These are phyloP conservation scores for Mylabris phalerata DNA, from an alignment of 1,140 invertebrate genomes.

Conservation along the genomic window DNA sequence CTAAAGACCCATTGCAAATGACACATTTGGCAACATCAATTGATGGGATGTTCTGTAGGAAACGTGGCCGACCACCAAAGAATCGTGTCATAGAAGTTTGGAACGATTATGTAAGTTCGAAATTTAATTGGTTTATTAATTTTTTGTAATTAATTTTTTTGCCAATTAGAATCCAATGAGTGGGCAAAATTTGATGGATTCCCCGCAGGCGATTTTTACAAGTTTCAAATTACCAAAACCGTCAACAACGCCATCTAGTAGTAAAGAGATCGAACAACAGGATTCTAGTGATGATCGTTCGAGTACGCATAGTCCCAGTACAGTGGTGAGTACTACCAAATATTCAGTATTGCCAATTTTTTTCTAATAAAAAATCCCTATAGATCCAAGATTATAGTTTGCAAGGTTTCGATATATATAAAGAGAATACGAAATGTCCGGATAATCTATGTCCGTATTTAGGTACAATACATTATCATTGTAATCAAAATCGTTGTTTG, in stretches of 20 bases:
- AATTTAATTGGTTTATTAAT: background rate
- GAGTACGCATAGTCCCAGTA: constrained; percentile 24
- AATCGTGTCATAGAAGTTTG: constrained; percentile 87
- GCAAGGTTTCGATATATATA: constrained; percentile 38
- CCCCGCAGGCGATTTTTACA: constrained; percentile 86
- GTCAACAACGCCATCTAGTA: constrained; percentile 44
- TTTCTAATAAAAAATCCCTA: background rate
- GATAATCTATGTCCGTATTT: constrained; percentile 52
- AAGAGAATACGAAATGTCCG: constrained; percentile 40
- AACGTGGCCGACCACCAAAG: constrained; percentile 84
- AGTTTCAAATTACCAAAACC: constrained; percentile 86
- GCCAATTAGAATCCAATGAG: constrained; percentile 40
- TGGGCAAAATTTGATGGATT: constrained; percentile 48
- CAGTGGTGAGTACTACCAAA: constrained; percentile 18
- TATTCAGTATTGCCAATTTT: background rate
- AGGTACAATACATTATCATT: constrained; percentile 60
- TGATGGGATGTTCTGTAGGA: constrained; percentile 83
- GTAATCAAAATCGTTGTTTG: constrained; percentile 65
- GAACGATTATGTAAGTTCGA: constrained; percentile 65
- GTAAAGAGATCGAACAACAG: constrained; percentile 42
- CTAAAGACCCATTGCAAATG: constrained; percentile 49
- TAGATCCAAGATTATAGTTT: constrained; percentile 31
- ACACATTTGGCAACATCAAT: constrained; percentile 66
- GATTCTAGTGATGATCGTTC: constrained; percentile 36
- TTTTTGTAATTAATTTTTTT: background rate